These are phyloP conservation scores for Rhinoderma darwinii DNA, from an alignment of 2,113 vertebrate genomes.

Conservation along the genomic window DNA sequence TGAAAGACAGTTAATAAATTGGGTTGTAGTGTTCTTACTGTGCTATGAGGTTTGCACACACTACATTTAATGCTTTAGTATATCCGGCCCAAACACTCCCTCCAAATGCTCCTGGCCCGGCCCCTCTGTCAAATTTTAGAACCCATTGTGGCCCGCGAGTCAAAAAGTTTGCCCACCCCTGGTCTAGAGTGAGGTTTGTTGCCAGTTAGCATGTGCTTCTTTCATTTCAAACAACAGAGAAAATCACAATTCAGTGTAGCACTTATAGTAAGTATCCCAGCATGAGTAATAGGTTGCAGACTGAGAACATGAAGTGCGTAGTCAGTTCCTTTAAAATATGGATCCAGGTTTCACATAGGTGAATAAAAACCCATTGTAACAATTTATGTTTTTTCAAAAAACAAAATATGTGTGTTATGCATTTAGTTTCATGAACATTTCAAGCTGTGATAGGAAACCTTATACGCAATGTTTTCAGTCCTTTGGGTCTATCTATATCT, in stretches of 20 bases:
- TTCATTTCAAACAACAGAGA: background rate
- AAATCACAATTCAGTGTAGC: background rate
- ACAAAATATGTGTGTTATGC: background rate
- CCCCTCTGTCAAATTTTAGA: no score
- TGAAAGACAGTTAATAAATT: no score
- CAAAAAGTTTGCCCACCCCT: no score
- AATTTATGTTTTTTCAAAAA: background rate
- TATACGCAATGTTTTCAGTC: constrained; percentile 10
- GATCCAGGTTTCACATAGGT: background rate
- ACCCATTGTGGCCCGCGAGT: no score
- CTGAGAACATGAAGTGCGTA: background rate
- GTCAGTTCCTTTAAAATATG: background rate
- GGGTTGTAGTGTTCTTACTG: no score
- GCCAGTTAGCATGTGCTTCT: background rate
- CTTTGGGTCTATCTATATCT: constrained; percentile 1
- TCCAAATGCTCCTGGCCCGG: no score
- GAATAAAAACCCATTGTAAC: constrained; percentile 14
- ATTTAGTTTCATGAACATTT: constrained; percentile 35
- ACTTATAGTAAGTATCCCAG: background rate
- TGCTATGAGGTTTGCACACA: no score
- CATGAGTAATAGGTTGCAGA: constrained; percentile 14
- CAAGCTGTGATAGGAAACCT: constrained; percentile 38
- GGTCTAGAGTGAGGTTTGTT: background rate
- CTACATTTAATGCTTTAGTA: no score
- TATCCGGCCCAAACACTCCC: no score